phyloP scores from a whole-genome alignment of 2,888 invertebrate species.

The Zaprionus lineosus region DNA sequence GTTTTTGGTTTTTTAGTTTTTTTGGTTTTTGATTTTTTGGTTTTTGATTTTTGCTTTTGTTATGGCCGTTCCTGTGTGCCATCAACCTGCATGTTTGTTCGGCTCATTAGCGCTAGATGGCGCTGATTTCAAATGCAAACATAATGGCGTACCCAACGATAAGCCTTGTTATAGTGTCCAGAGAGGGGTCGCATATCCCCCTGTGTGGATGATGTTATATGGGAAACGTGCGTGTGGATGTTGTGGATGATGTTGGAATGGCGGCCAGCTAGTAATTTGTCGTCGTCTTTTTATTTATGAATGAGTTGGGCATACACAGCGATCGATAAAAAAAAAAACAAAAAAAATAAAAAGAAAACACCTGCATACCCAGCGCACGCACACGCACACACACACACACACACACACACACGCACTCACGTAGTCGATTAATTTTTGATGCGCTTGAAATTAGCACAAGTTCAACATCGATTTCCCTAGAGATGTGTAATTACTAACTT shows the following conservation, averaged over 20 bases:
- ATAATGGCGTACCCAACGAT: slow-evolving; percentile 53
- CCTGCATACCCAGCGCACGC: slow-evolving; percentile 16
- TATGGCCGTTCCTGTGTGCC: too few relatives aligned
- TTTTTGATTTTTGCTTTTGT: too few relatives aligned
- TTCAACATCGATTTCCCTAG: slow-evolving; percentile 26
- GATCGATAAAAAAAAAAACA: slow-evolving; percentile 39
- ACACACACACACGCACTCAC: slow-evolving; percentile 1
- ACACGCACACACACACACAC: slow-evolving; percentile 6
- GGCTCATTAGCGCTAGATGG: slow-evolving; percentile 61
- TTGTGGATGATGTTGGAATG: slow-evolving; percentile 25
- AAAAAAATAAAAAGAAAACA: too few relatives aligned
- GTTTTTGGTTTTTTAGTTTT: not conserved
- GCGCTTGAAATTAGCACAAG: slow-evolving; percentile 43
- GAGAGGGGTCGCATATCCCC: too few relatives aligned
- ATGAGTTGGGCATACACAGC: slow-evolving; percentile 49
- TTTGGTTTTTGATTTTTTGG: too few relatives aligned
- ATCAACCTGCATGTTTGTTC: slow-evolving; percentile 40
- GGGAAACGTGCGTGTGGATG: slow-evolving; percentile 17
- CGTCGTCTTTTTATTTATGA: slow-evolving; percentile 59
- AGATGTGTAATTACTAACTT: slow-evolving; percentile 30
- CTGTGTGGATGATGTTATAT: too few relatives aligned
- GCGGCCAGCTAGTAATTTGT: slow-evolving; percentile 10
- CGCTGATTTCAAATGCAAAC: slow-evolving; percentile 62
- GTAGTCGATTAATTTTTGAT: slow-evolving; percentile 48
- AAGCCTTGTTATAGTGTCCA: slow-evolving; percentile 20